Base-by-base conservation (phyloP, 2,888 invertebrate species). In the Monoplex corrugatus region DNA sequence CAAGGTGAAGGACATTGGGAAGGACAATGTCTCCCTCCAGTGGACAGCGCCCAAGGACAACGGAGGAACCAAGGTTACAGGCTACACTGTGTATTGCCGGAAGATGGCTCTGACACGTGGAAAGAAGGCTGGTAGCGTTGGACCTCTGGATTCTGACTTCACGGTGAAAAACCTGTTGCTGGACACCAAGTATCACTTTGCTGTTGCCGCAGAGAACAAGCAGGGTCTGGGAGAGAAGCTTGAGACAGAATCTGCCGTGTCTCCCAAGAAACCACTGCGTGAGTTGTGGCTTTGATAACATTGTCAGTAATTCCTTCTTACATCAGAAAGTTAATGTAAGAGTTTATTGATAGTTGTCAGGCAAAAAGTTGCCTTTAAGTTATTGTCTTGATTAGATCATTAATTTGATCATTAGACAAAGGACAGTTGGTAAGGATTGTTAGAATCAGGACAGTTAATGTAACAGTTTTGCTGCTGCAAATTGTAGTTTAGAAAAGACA, bases 141-240 rank as follows among this genome's bases (percentile, higher is more conserved):
- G 93, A 83, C 91, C 92, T n/a, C 90, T 91, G 43, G 94, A 94
- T 38, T 91, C 92, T n/a, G 91, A 92, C 13, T 93, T 92, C 91
- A 94, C 93, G 80, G 93, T 94, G 88, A 93, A 91, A 45, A 91
- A 93, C 87, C 92, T 95, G 68, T 92, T 93, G 44, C 94, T 95
- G 83, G 95, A 94, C 87, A 94, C 92, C 84, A 93, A 93, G 82
- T 96, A 96, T 88, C 93, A 92, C 87, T 96, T 96, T 93, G 93
- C 95, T 43, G 94, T 96, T 19, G 93, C 94, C n/a, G 96, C 96
- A 43, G 95, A 95, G 91, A 96, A 96, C 93, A 93, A 92, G 75
- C 90, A 92, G 40, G 95, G 95, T 23, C 88, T 91, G 68, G 93
- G 95, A 63, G 92, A 93, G 43, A 90, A 93, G 23, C 91, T 93